Evolutionary conservation across 2,888 invertebrate species (phyloP), one percentile per base, ranked within the genome.

Genomic region (Oxycera nigricornis): DNA sequence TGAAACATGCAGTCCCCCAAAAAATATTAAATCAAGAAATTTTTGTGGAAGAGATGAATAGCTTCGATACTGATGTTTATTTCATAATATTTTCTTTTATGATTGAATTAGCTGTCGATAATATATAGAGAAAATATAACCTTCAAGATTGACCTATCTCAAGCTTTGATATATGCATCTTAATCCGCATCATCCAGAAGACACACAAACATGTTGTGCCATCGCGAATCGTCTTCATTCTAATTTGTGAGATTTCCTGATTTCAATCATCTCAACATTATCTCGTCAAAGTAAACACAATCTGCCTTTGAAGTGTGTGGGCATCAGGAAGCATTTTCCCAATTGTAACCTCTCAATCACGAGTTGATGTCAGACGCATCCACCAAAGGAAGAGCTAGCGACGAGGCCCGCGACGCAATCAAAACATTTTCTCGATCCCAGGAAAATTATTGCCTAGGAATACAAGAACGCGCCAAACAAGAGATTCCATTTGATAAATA

Each of bases 301-400:
- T 2, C 46, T n/a, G 3, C 55, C 55, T 24, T 55, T 55, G 55
- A 20, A 26, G 59, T n/a, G 7, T 39, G 28, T 30, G 3, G 17
- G 31, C 62, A 35, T 62, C 35, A 20, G 55, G 24, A 59, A 59
- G 17, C 46, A 46, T 28, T 68, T 50, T 17, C 11, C n/a, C 20
- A 68, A 68, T 30, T 50, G 68, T 30, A 68, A 68, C 26, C 68
- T 52, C 30, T 68, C 62, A 62, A 68, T 68, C 68, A 50, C 52
- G 30, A 52, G 68, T 52, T 52, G 28, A 28, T 68, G 68, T 50
- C 46, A 68, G 30, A 52, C 30, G 68, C 68, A 30, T 50, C 50
- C 52, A 52, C 31, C 55, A 46, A 46, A n/a, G n/a, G n/a, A n/a
- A n/a, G n/a, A n/a, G n/a, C n/a, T n/a, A n/a, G n/a, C n/a, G n/a